Evolutionary conservation across 2,888 invertebrate genomes (phyloP).

Genomic region (Orthosia incerta): DNA sequence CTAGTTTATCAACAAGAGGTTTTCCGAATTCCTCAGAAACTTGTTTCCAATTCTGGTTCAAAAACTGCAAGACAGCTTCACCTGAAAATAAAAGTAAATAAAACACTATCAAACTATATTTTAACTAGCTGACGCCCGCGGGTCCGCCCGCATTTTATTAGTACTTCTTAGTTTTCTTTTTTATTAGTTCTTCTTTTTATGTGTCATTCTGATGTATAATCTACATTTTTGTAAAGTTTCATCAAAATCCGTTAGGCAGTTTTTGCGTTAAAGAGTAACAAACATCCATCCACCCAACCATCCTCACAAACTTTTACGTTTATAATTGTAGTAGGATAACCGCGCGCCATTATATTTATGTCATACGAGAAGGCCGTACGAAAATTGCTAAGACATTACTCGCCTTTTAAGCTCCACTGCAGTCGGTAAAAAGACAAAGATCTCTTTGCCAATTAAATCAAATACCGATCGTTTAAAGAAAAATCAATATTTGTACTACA

Average conservation of each 20-base stretch:
- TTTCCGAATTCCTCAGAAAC: conserved; percentile 80
- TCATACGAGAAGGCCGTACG: background rate
- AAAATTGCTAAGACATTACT: background rate
- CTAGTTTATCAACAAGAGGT: conserved; percentile 76
- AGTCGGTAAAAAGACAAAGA: background rate
- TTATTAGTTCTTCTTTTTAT: too few relatives aligned
- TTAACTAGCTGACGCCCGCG: background rate
- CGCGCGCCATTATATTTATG: background rate
- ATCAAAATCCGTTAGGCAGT: too few relatives aligned
- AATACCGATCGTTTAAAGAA: background rate
- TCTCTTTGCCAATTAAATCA: background rate
- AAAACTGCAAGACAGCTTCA: conserved; percentile 79
- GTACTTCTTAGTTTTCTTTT: too few relatives aligned
- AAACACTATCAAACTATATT: background rate
- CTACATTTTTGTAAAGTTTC: too few relatives aligned
- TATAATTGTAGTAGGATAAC: too few relatives aligned
- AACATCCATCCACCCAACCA: too few relatives aligned
- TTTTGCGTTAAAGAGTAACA: too few relatives aligned
- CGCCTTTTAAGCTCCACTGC: background rate
- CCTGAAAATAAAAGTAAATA: conserved; percentile 70
- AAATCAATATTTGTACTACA: too few relatives aligned
- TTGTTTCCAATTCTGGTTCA: conserved; percentile 82
- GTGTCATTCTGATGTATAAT: too few relatives aligned
- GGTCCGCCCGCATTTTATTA: too few relatives aligned
- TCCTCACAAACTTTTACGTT: too few relatives aligned